Evolutionary conservation across 2,113 vertebrate genomes (phyloP), one percentile per base, ranked within the genome.

Genomic region (Paraplagusia blochii): DNA sequence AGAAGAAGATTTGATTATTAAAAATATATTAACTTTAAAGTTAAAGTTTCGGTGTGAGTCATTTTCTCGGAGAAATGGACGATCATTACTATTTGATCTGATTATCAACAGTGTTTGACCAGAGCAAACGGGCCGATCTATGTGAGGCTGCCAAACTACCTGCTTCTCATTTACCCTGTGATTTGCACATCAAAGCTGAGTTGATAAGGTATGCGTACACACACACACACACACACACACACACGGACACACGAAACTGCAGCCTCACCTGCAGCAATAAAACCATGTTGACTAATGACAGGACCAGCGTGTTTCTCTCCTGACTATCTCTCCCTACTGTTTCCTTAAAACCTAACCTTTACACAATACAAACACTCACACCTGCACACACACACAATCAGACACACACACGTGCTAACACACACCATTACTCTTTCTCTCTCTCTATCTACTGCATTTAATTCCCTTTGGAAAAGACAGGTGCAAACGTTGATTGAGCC

Each of bases 381-480:
- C 58, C 50, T 58, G 69, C 74, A 72, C 67, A 81, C 74, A 51
- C 61, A 52, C 54, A 58, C 1, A 71, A 61, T 50, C 61, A 77
- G 69, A 53, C 61, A 51, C 61, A 71, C 67, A 77, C 75, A 76
- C 60, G 46, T 52, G 63, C 78, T 80, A 85, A 83, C 80, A 87
- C 84, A 87, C 75, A 86, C 82, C 81, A 88, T 88, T 85, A 85
- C 80, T 83, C 87, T 83, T 82, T 80, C 79, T 80, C 77, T 82
- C 76, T 84, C 81, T 85, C 80, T 82, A 88, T 87, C 85, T 82
- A 56, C 76, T 81, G 76, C 75, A 18, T 84, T 88, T 87, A 85
- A 88, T 88, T 88, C 85, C 85, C 87, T 88, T 89, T 88, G 86
- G 88, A 85, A 85, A 83, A 87, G 88, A 90, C 87, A 86, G 87